Evolutionary conservation across 2,113 vertebrate genomes (phyloP).

Genomic region (Steatornis caripensis): DNA sequence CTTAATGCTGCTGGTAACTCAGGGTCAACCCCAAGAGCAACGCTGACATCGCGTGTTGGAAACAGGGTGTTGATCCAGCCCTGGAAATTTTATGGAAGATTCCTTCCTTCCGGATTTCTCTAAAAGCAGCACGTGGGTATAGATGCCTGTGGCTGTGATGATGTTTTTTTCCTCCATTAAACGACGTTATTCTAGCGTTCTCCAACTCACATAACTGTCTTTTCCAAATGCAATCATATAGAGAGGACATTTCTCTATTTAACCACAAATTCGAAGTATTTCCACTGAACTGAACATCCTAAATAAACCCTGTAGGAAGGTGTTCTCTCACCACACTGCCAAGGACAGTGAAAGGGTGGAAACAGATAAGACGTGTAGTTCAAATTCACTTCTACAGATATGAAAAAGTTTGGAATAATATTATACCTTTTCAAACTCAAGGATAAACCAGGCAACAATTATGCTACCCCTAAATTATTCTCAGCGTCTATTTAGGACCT

Average conservation of each 20-base stretch:
- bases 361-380: neutral
- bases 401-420: neutral
- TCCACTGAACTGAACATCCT: neutral
- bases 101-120: neutral
- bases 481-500: neutral
- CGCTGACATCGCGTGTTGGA: rapidly evolving
- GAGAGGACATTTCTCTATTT: neutral
- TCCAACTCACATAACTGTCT: neutral
- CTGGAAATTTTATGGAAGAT: neutral
- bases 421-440: neutral
- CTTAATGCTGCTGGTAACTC: neutral
- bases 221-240: neutral
- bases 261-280: neutral
- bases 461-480: neutral
- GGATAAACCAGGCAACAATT: neutral
- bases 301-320: neutral
- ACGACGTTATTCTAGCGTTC: neutral
- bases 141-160: neutral
- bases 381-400: neutral
- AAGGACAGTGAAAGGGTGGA: neutral
- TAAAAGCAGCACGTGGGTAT: neutral
- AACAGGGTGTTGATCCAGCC: neutral
- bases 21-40: neutral
- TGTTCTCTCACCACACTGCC: neutral
- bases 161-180: neutral